Conservation (phyloP, 2,113 vertebrate species). For the Cinclus cinclus region DNA sequence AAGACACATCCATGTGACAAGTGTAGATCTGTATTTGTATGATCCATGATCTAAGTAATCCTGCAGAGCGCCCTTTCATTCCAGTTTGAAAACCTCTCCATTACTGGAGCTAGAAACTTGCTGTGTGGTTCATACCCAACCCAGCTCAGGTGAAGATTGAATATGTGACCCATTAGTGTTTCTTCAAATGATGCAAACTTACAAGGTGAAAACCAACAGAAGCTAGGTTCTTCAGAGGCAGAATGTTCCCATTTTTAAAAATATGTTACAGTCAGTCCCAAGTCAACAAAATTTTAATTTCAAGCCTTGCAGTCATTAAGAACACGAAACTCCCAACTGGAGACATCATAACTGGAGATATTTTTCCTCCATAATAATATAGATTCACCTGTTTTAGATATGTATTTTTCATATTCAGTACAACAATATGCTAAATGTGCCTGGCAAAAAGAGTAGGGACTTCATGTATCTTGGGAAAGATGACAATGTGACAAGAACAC, state of each 20-base stretch:
- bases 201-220: background rate
- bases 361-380: background rate
- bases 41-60: background rate
- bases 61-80: background rate
- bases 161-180: background rate
- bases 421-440: background rate
- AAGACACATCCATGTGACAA: background rate
- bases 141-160: background rate
- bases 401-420: background rate
- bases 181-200: background rate
- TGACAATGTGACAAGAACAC: background rate
- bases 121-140: background rate
- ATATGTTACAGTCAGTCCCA: background rate
- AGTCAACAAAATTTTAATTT: background rate
- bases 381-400: background rate
- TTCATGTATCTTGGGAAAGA: background rate
- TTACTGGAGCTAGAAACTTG: accelerated
- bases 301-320: background rate
- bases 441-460: background rate
- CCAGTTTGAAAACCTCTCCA: background rate
- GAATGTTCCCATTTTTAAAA: background rate
- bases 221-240: background rate
- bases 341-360: background rate
- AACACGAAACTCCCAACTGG: background rate
- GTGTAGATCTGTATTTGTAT: background rate